Conservation (phyloP, 2,888 invertebrate species). For the Ichneumoninae sp. region DNA sequence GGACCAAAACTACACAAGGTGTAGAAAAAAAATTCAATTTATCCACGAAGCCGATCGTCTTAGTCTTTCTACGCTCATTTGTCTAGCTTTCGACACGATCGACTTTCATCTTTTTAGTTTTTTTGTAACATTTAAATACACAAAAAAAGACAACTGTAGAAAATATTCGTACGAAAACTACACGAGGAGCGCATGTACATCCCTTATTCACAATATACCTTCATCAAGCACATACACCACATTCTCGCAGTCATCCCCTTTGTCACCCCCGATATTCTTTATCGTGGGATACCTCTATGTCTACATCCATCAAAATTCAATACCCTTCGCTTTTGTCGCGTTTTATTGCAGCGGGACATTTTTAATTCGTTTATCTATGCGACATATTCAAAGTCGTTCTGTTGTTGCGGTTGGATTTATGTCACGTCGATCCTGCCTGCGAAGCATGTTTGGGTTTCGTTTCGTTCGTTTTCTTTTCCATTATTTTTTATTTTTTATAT, state of each 20-base stretch:
- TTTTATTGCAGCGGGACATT: slow-evolving; percentile 22
- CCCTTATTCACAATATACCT: neutral
- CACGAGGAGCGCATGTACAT: slow-evolving; percentile 4
- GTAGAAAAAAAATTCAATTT: no score
- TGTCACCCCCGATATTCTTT: neutral
- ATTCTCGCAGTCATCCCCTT: neutral
- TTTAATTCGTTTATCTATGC: slow-evolving; percentile 29
- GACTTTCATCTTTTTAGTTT: neutral
- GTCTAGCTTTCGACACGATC: neutral
- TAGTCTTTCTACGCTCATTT: neutral
- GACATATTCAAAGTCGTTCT: slow-evolving; percentile 13
- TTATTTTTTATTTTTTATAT: neutral
- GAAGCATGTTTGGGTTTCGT: slow-evolving; percentile 59
- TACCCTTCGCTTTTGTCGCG: slow-evolving; percentile 41
- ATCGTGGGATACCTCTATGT: neutral
- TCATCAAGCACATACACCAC: neutral
- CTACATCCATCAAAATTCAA: slow-evolving; percentile 9
- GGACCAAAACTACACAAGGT: neutral
- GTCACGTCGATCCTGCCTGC: slow-evolving; percentile 53
- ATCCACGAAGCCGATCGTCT: slow-evolving; percentile 1
- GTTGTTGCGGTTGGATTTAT: slow-evolving; percentile 29
- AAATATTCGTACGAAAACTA: neutral
- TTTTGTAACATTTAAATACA: neutral
- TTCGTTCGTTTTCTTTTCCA: slow-evolving; percentile 26
- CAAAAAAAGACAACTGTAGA: neutral